Evolutionary conservation across 2,113 vertebrate species (phyloP), one percentile per base, ranked within the genome.

Genomic region (Apodemus sylvaticus): DNA sequence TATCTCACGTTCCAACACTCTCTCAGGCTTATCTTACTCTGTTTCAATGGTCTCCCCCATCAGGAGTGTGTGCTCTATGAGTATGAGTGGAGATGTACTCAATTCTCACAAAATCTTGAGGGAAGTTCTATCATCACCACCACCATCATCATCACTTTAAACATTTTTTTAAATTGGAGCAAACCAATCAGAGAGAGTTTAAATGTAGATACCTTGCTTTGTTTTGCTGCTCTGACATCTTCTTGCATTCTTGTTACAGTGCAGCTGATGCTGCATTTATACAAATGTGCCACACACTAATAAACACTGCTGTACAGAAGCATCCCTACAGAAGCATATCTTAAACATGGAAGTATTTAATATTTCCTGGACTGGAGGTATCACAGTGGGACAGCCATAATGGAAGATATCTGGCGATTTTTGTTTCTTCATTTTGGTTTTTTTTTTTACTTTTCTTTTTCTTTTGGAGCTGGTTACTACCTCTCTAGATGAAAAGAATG

Each of bases 41-140:
- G 4, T 10, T 0, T 11, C 19, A 45, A 62, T 10, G 29, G 8
- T 31, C 60, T 48, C 10, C 0, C 4, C 1, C 0, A 4, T 1
- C 4, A 6, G 29, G 11, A 7, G 1, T 48, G 7, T 2, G 2
- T n/a, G 12, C 16, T 60, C 14, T 55, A 14, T 11, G 2, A 13
- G 11, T 48, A 7, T 31, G 20, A 34, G 8, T 45, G 1, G 62
- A 60, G 51, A 70, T 55, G 10, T 6, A 24, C 5, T 4, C 20
- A 48, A 11, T n/a, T 81, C 68, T 73, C 79, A 93, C 22, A 73
- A 89, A 53, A 16, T 19, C 89, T 20, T 31, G 31, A 53, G 5
- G 39, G 7, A 77, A 86, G 17, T 13, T 8, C 10, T 51, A 1
- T 20, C 7, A 51, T n/a, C 14, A 60, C 8, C 62, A 62, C 22